Evolutionary conservation across 2,113 vertebrate species (phyloP).

Genomic region (Hippocampus guttulatus): DNA sequence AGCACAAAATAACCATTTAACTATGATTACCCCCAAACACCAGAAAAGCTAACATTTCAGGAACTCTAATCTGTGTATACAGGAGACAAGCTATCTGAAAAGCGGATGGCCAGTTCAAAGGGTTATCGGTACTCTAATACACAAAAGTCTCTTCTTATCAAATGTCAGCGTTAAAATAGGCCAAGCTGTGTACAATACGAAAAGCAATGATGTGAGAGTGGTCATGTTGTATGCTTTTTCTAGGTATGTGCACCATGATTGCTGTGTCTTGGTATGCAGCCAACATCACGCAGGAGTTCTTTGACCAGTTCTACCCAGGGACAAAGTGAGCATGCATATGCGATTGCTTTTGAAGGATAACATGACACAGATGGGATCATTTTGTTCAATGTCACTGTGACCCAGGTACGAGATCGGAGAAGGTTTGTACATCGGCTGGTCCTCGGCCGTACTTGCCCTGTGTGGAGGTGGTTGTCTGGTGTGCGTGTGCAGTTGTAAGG

Average conservation of each 20-base stretch:
- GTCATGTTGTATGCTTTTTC: background rate
- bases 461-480: conserved; percentile 62
- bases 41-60: conserved; percentile 16
- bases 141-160: conserved; percentile 1
- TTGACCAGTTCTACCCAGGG: conserved; percentile 75
- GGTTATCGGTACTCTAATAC: conserved; percentile 16
- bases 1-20: background rate
- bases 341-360: background rate
- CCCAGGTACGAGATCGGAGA: conserved; percentile 74
- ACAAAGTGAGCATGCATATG: conserved; percentile 77
- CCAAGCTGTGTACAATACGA: background rate
- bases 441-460: conserved; percentile 64
- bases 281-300: conserved; percentile 83
- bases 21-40: conserved; percentile 3
- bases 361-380: background rate
- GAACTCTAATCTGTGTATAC: conserved; percentile 21
- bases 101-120: conserved; percentile 26
- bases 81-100: conserved; percentile 37
- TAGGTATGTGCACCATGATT: conserved; percentile 80
- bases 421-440: conserved; percentile 75
- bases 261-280: conserved; percentile 83
- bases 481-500: conserved; percentile 47
- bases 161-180: background rate
- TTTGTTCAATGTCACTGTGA: background rate
- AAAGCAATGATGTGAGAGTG: background rate